Percentiles rank a stretch among this genome's conserved stretches.
These are phyloP conservation scores for Sylvilagus floridanus DNA, from an alignment of 2,797 vertebrate species.

Conservation along the genomic window DNA sequence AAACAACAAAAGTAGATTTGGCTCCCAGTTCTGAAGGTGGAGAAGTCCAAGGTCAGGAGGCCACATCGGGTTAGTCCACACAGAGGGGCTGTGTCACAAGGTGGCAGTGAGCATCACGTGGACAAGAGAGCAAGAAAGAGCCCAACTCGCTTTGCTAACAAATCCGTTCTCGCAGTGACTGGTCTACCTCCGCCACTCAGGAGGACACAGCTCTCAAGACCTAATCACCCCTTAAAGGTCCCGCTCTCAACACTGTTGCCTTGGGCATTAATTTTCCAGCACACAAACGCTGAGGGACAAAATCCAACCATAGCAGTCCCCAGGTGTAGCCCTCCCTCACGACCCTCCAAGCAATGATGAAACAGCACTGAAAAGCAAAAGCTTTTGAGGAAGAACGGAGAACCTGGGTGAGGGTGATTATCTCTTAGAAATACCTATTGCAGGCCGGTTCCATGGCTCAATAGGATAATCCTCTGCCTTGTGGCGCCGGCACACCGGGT, in stretches of 20 bases:
- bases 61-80: neutral
- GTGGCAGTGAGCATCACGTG: no score
- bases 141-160: neutral
- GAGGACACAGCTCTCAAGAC: neutral
- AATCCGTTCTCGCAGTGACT: neutral
- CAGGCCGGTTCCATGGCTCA: no score
- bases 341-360: neutral
- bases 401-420: neutral
- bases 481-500: no score
- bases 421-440: slow-evolving; percentile 8
- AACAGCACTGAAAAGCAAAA: neutral
- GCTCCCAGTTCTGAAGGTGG: neutral
- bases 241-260: neutral
- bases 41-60: neutral
- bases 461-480: no score
- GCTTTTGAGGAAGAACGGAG: neutral
- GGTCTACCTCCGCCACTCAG: neutral
- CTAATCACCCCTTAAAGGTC: neutral
- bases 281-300: neutral
- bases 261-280: neutral
- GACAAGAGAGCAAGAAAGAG: neutral
- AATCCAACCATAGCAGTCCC: neutral
- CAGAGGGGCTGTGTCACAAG: neutral
- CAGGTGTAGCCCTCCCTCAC: neutral
- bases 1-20: neutral